Evolutionary conservation across 2,113 vertebrate genomes (phyloP), one percentile per base, ranked within the genome.

Genomic region (Passer domesticus): DNA sequence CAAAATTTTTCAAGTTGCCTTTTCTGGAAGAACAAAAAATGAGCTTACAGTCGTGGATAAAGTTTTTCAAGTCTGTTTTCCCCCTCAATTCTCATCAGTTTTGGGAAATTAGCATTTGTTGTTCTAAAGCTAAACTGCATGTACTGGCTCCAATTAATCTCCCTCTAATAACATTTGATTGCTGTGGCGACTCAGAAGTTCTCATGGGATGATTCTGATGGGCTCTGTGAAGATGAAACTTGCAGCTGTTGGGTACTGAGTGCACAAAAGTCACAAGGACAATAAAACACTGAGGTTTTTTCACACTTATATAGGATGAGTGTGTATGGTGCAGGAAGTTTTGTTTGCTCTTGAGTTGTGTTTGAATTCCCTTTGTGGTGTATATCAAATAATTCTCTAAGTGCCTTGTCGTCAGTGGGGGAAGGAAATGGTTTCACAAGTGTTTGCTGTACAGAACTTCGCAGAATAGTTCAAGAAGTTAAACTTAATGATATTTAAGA

Each of bases 361-460:
- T 89, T 95, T 92, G 87, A 93, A 76, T 94, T 78, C 49, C 79
- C 89, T 90, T 94, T 94, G 81, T 94, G 89, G 84, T 68, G 62
- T 79, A 92, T 93, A 95, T 87, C 72, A 87, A 81, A 92, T 67
- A 92, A 84, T 94, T 78, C 50, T 84, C 28, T 44, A 75, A 95
- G 59, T 75, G 33, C 0, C 1, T 77, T 47, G 37, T 80, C 88
- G 66, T 75, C 82, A 70, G 75, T 49, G 33, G 79, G 95, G 94
- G 90, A 97, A 96, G 94, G 90, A 95, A 94, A 69, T 21, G 64
- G 49, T 97, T 97, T 97, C 52, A 21, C 89, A 95, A 97, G 92
- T 94, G 37, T 94, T 47, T 81, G 90, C 90, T 8, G 8, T 72
- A 27, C 91, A 82, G 91, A 96, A 89, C 89, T 97, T 97, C 97